Evolutionary conservation across 2,797 vertebrate genomes (phyloP).

Genomic region (Lacerta agilis): DNA sequence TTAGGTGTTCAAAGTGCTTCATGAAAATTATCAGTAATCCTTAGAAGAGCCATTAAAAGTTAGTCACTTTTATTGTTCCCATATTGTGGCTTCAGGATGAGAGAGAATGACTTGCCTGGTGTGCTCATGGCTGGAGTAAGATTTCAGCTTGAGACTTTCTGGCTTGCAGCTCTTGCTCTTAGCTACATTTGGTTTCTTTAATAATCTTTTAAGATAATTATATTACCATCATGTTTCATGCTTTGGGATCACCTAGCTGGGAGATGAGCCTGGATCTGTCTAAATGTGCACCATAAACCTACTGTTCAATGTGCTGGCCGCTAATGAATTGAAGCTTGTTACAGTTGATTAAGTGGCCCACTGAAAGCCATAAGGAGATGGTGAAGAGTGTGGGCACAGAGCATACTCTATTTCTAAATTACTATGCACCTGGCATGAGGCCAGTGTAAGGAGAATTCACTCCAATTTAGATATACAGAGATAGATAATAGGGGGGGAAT

Average conservation of each 20-base stretch:
- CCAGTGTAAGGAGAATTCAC: background rate
- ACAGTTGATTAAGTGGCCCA: background rate
- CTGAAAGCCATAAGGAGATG: background rate
- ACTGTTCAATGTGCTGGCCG: background rate
- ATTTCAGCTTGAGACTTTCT: background rate
- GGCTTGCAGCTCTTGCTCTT: background rate
- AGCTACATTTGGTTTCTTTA: background rate
- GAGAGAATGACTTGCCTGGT: background rate
- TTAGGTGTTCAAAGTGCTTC: background rate
- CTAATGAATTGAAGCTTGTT: slow-evolving; percentile 3
- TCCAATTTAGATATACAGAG: background rate
- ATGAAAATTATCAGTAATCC: background rate
- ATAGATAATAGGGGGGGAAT: background rate
- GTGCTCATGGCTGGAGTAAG: background rate
- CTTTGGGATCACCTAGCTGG: slow-evolving; percentile 8
- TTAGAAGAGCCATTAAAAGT: background rate
- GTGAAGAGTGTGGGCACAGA: background rate
- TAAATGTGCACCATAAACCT: background rate
- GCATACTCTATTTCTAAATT: background rate
- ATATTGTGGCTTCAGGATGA: background rate
- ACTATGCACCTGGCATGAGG: background rate
- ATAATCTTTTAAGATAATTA: background rate
- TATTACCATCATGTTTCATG: background rate
- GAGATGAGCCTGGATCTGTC: slow-evolving; percentile 1
- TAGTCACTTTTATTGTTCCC: background rate